Evolutionary conservation across 2,113 vertebrate genomes (phyloP).

Genomic region (Herpailurus yagouaroundi): DNA sequence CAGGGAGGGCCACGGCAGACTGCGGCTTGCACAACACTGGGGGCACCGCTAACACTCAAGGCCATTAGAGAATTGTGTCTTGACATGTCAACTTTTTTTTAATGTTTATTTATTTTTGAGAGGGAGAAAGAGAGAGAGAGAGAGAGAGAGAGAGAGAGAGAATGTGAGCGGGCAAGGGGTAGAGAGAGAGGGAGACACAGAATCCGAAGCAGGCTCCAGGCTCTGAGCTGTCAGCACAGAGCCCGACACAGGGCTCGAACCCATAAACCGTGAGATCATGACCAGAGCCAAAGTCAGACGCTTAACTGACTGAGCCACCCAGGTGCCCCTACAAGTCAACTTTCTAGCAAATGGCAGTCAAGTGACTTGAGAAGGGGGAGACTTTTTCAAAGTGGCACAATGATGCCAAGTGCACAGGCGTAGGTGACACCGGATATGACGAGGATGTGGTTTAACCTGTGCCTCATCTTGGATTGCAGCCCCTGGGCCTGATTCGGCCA

Average conservation of each 20-base stretch:
- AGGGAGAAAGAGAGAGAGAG: too few species aligned
- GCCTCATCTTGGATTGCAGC: background rate
- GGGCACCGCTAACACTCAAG: accelerated
- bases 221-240: too few species aligned
- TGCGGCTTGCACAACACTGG: background rate
- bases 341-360: background rate
- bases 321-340: background rate
- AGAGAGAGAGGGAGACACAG: too few species aligned
- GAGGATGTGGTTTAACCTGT: background rate
- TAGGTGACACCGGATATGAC: too few species aligned
- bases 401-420: background rate
- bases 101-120: too few species aligned
- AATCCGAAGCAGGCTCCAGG: too few species aligned
- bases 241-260: too few species aligned
- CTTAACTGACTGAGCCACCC: too few species aligned
- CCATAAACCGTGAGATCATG: too few species aligned
- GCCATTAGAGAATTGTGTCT: background rate
- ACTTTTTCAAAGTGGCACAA: background rate
- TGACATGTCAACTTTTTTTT: background rate
- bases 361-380: background rate
- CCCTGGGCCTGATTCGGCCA: background rate
- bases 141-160: too few species aligned
- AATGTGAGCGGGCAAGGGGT: too few species aligned
- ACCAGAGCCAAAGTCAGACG: too few species aligned
- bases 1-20: background rate